phyloP scores from a whole-genome alignment of 2,113 vertebrate genomes.

The Daubentonia madagascariensis region DNA sequence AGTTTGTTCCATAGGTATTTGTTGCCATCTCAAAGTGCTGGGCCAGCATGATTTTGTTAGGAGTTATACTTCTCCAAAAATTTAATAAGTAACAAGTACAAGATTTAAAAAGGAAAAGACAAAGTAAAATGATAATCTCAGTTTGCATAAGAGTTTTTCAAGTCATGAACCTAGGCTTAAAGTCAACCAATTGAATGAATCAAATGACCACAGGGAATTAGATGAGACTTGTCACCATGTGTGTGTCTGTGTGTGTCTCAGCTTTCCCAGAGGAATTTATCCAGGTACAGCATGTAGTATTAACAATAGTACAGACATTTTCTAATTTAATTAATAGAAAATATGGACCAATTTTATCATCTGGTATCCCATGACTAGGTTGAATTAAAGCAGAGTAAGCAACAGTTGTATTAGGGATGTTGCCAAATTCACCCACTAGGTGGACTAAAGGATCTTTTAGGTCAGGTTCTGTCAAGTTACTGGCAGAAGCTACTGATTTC shows the following conservation, averaged over 20 bases:
- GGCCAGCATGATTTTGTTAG: background rate
- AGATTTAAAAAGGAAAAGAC: background rate
- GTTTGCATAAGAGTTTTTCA: background rate
- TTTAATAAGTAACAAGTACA: background rate
- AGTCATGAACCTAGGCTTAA: background rate
- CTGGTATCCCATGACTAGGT: background rate
- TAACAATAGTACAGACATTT: background rate
- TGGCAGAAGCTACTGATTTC: background rate
- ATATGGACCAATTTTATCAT: background rate
- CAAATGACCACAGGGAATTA: background rate
- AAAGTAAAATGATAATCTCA: background rate
- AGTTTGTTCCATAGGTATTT: background rate
- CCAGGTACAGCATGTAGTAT: background rate
- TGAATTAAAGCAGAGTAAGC: background rate
- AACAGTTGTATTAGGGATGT: background rate
- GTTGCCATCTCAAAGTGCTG: background rate
- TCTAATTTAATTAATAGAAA: background rate
- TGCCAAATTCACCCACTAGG: background rate
- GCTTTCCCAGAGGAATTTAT: background rate
- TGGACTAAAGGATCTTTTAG: background rate
- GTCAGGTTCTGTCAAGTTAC: background rate
- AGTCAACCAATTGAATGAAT: background rate
- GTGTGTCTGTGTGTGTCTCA: too few relatives aligned
- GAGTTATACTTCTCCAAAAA: background rate
- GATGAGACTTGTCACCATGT: background rate